These are phyloP conservation scores for Indicator maculatus DNA, from an alignment of 2,113 vertebrate genomes.

Conservation along the genomic window DNA sequence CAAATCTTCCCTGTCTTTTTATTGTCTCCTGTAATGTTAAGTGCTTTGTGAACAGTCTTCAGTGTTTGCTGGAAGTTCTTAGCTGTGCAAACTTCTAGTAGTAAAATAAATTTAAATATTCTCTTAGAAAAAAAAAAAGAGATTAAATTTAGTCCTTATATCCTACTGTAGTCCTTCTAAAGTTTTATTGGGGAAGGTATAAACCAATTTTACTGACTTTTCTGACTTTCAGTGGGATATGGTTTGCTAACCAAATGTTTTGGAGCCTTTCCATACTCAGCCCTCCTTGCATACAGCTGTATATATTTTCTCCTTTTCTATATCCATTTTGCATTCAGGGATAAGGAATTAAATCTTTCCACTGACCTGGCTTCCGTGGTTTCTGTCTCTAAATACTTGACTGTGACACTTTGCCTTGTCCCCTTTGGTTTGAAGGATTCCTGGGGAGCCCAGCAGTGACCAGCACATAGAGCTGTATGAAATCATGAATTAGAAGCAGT, in stretches of 20 bases:
- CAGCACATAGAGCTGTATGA: rapidly evolving
- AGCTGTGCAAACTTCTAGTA: not conserved
- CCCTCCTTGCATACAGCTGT: not conserved
- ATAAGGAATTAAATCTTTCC: not conserved
- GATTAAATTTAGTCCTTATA: not conserved
- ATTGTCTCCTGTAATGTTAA: not conserved
- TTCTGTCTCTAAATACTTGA: not conserved
- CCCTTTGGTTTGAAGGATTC: not conserved
- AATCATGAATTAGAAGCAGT: not conserved
- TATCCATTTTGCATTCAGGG: not conserved
- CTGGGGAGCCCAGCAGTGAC: not conserved
- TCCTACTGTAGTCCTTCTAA: not conserved
- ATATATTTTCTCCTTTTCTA: not conserved
- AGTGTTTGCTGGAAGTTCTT: not conserved
- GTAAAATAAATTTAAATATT: not conserved
- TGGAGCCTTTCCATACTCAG: not conserved
- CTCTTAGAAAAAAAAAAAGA: not conserved
- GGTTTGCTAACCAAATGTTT: not conserved
- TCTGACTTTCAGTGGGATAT: not conserved
- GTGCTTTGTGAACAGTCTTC: not conserved
- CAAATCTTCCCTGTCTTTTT: not conserved
- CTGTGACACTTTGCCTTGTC: not conserved
- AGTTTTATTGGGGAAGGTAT: not conserved
- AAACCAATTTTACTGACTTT: not conserved
- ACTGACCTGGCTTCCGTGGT: not conserved